Evolutionary conservation across 37 sponge, comb jelly and placozoan genomes (phyloP).

Genomic region (Bolinopsis microptera): DNA sequence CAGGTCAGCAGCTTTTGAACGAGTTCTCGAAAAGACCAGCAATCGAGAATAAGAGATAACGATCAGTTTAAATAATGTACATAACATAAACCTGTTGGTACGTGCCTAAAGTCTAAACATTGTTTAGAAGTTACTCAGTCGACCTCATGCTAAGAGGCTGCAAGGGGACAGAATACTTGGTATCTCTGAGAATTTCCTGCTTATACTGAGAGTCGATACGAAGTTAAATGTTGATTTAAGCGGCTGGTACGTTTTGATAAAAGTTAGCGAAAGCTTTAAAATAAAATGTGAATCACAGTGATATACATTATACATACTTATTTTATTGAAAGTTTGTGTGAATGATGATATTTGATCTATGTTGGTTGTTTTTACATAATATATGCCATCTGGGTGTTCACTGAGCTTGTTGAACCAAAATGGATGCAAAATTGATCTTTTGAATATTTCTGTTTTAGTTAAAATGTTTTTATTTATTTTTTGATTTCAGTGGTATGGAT

Average conservation of each 20-base stretch:
- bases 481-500: neutral
- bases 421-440: neutral
- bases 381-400: neutral
- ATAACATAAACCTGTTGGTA: no score
- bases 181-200: no score
- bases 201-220: neutral
- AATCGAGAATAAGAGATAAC: neutral
- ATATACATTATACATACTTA: no score
- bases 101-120: no score
- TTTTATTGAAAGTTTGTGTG: neutral
- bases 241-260: neutral
- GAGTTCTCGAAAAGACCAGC: conserved; percentile 17
- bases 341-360: neutral
- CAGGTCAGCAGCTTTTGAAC: conserved; percentile 48
- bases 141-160: no score
- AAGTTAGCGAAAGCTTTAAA: no score
- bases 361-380: neutral
- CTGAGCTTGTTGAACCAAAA: neutral
- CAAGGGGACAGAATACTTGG: no score
- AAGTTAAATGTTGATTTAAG: neutral
- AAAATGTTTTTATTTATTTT: neutral
- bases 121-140: no score
- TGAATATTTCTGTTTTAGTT: neutral
- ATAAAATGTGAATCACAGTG: no score
- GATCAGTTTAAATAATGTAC: no score